Percentiles rank a stretch among this genome's conserved stretches.
Conservation (phyloP, 2,113 vertebrate genomes). For the Aepyceros melampus region DNA sequence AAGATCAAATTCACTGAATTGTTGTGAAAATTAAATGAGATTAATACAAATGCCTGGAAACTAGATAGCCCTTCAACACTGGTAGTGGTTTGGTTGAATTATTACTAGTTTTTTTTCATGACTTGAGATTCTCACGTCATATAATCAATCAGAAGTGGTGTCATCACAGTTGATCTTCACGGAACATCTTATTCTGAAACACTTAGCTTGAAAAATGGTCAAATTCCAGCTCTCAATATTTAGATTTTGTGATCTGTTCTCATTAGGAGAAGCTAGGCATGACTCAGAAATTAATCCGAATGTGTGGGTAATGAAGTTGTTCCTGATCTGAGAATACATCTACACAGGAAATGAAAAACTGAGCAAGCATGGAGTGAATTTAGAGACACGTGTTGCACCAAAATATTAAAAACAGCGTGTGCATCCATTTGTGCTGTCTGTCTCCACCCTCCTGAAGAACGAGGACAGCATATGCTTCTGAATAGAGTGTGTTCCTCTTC, state of each 20-base stretch:
- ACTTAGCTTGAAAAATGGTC: not conserved
- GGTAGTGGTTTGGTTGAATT: not conserved
- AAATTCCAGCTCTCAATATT: not conserved
- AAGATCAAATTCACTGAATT: not conserved
- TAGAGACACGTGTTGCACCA: not conserved
- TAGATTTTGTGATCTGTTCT: conserved; percentile 18
- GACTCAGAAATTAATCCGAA: conserved; percentile 33
- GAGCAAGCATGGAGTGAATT: not conserved
- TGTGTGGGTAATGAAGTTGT: not conserved
- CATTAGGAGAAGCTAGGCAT: not conserved
- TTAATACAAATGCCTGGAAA: not conserved
- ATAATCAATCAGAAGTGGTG: not conserved
- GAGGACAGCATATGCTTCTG: not conserved
- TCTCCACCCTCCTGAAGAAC: not conserved
- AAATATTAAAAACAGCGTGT: not conserved
- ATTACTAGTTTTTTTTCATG: not conserved
- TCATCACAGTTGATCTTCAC: not conserved
- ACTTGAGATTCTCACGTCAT: not conserved
- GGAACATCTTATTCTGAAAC: conserved; percentile 23
- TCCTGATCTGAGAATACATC: conserved; percentile 23
- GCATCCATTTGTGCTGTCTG: not conserved
- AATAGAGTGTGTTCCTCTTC: not conserved
- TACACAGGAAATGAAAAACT: conserved; percentile 6
- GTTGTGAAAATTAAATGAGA: not conserved
- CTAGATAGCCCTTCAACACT: not conserved